A percentile compares a stretch with the other conserved stretches of the same genome.
phyloP scores from a whole-genome alignment of 2,113 vertebrate genomes.

The Scolopax mira region DNA sequence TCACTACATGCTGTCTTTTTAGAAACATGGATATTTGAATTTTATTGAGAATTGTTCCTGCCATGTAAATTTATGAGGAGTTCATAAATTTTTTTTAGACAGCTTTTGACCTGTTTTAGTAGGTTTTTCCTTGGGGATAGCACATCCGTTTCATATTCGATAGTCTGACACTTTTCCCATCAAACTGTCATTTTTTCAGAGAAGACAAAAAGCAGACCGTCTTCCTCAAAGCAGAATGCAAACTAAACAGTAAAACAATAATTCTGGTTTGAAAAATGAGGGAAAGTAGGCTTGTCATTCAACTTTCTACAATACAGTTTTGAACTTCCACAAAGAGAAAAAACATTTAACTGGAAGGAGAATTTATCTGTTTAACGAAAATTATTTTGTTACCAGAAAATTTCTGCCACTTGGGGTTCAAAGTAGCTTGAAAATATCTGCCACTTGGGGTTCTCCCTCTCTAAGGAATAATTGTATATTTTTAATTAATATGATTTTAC shows the following conservation, averaged over 20 bases:
- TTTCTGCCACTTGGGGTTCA: background rate
- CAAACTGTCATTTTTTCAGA: background rate
- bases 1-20: background rate
- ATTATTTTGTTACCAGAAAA: background rate
- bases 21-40: background rate
- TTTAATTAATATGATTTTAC: background rate
- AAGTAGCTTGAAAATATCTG: background rate
- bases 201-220: background rate
- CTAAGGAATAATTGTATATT: background rate
- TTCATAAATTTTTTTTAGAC: conserved; percentile 5
- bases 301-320: background rate
- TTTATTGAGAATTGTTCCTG: background rate
- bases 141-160: conserved; percentile 9
- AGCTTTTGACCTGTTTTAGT: conserved; percentile 13
- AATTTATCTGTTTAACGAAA: background rate
- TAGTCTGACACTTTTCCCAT: conserved; percentile 6
- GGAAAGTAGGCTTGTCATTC: background rate
- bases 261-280: conserved; percentile 16
- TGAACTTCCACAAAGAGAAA: background rate
- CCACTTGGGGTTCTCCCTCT: background rate
- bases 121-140: background rate
- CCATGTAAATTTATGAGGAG: conserved; percentile 25
- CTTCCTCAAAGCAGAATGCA: background rate
- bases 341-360: background rate
- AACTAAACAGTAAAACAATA: background rate